Conservation (phyloP, 1,140 invertebrate species). For the Chelonus insularis region DNA sequence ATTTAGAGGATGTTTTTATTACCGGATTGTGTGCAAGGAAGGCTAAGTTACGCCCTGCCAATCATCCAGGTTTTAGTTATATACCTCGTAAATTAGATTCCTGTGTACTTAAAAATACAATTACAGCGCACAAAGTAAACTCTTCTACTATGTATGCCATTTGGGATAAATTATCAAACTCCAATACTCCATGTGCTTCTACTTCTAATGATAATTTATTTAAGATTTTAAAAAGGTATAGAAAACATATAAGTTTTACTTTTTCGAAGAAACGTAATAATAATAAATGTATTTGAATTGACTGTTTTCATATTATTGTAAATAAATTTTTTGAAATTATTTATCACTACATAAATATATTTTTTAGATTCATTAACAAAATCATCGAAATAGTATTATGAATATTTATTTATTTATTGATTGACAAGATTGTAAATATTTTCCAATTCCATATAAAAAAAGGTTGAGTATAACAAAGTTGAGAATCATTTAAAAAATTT, state of each 20-base stretch:
- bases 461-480: too few relatives aligned
- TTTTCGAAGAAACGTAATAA: conserved; percentile 34
- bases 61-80: conserved; percentile 68
- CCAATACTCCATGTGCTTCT: conserved; percentile 38
- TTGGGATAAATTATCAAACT: conserved; percentile 49
- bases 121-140: conserved; percentile 53
- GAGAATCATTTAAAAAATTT: too few relatives aligned
- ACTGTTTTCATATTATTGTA: not conserved
- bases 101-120: conserved; percentile 51
- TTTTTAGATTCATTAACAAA: not conserved
- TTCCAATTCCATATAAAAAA: too few relatives aligned
- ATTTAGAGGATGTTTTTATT: conserved; percentile 85
- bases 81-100: conserved; percentile 57
- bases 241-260: conserved; percentile 44
- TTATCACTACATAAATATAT: not conserved
- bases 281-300: conserved; percentile 39
- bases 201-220: conserved; percentile 34
- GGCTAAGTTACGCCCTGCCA: conserved; percentile 59
- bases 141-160: conserved; percentile 46
- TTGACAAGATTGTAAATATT: too few relatives aligned
- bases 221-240: conserved; percentile 34
- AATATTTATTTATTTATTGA: too few relatives aligned
- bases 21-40: conserved; percentile 69
- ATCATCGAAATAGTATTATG: conserved; percentile 21
- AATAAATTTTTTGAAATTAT: not conserved